Base-by-base conservation (phyloP, 2,888 invertebrate genomes). In the Drosophila koepferae region DNA sequence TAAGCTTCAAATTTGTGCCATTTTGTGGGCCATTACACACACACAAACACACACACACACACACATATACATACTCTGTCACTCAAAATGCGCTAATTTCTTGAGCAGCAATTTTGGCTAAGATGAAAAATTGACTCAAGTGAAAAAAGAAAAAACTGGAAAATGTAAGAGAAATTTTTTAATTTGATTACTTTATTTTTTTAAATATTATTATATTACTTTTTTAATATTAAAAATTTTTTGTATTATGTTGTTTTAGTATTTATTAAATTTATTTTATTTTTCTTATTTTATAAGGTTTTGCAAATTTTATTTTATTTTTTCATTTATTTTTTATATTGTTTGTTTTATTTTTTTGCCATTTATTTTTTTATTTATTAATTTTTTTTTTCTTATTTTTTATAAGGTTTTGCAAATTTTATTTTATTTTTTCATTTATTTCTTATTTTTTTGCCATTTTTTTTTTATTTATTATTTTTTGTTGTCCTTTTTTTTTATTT, bases 51-150 rank as follows among this genome's bases (percentile, higher is more conserved):
- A 36, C 12, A 14, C 12, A 36, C 12, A 14, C 14, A 12, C 7
- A 38, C 38, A 7, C 34, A n/a, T 6, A 31, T 1, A 20, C 10
- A 46, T 59, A 34, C 23, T 49, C 5, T n/a, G 18, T 9, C 72
- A 46, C 51, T 36, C 56, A 60, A 54, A 74, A 74, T 66, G 53
- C 66, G 41, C 43, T 41, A 66, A 89, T 80, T 85, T 83, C 77
- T 83, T 86, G 86, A 76, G 58, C 65, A 70, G 61, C 61, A 54
- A 67, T 65, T 72, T 72, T 60, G 51, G 61, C 20, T 38, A 31
- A n/a, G n/a, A 1, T 1, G 1, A 10, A 8, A 60, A 59, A 28
- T 28, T 48, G 18, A 28, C n/a, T 40, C 48, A 59, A 5, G 23
- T 38, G 48, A 28, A 48, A 28, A 5, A 5, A 28, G 28, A 5